Base-by-base conservation (phyloP, 1,140 invertebrate genomes). In the Sinella curviseta region DNA sequence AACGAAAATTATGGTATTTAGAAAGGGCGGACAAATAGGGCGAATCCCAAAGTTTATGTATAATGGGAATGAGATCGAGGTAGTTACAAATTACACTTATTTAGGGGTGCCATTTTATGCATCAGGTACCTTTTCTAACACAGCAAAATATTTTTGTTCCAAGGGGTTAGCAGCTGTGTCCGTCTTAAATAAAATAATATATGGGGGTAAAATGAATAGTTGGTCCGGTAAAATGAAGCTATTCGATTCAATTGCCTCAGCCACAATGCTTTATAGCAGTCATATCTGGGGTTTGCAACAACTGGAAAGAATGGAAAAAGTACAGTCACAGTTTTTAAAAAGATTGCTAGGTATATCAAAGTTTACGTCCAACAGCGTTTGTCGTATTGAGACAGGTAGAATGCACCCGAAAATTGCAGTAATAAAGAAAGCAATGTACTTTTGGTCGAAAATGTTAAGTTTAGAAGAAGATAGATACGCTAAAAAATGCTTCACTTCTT, bases 1-100 rank as follows among this genome's bases (percentile, higher is more conserved):
- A 81, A 81, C 82, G 16, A 80, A 80, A 30, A 48, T 81, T 16
- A 36, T 84, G 4, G 70, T 82, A 55, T 83, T 82, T 70, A 82
- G 81, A 55, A 77, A 77, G 2, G 77, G 80, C 20, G 81, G 81
- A 39, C 14, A 17, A 35, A n/a, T 75, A 1, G 39, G 39, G 20
- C 24, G n/a, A 12, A 54, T 24, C 3, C 34, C 39, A 16, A 36
- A 8, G 1, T 75, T 75, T 75, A 24, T 4, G 1, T 75, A 75
- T 26, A 24, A 24, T 4, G 39, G 16, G 14, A 24, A 75, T 17
- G 28, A 3, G 24, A 54, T 75, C 39, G 74, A 75, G 17, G 16
- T 75, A 4, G 74, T 75, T 2, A 35, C 4, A 8, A 54, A 16
- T 4, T 75, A 75, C 28, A 75, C 74, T n/a, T 75, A 75, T 48